Percentiles rank a stretch among this genome's conserved stretches.
These are phyloP conservation scores for Elgaria multicarinata DNA, from an alignment of 2,113 vertebrate species.

Conservation along the genomic window DNA sequence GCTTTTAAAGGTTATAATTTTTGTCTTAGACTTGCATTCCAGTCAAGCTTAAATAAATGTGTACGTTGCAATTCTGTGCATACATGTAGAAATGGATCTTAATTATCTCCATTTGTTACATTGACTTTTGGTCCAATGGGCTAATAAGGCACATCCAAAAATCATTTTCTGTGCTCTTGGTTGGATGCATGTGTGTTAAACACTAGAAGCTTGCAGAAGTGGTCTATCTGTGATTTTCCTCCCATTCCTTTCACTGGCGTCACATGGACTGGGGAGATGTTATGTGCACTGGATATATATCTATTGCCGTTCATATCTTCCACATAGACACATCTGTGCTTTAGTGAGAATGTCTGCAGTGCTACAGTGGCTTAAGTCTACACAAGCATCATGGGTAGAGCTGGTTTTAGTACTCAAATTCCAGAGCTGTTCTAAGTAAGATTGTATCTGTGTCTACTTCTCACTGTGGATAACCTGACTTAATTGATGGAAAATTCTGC, in stretches of 20 bases:
- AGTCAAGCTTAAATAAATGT: background rate
- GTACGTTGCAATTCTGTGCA: background rate
- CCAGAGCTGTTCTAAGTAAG: background rate
- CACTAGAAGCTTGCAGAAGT: background rate
- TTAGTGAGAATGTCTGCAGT: background rate
- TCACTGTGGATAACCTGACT: conserved; percentile 44
- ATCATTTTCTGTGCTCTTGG: background rate
- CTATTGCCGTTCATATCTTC: background rate
- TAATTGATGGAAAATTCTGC: conserved; percentile 26
- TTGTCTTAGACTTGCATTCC: background rate
- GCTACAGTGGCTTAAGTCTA: background rate
- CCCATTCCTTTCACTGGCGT: background rate
- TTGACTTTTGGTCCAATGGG: no score
- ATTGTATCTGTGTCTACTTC: conserved; percentile 7
- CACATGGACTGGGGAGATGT: background rate
- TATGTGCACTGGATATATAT: background rate
- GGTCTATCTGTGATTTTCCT: background rate
- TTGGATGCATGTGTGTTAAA: background rate
- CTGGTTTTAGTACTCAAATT: background rate
- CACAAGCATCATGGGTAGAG: background rate
- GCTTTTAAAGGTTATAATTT: background rate
- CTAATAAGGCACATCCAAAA: background rate
- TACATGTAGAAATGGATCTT: background rate
- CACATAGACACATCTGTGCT: background rate
- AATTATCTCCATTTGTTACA: background rate